Evolutionary conservation across 2,888 invertebrate species (phyloP).

Genomic region (Drosophila subquinaria): DNA sequence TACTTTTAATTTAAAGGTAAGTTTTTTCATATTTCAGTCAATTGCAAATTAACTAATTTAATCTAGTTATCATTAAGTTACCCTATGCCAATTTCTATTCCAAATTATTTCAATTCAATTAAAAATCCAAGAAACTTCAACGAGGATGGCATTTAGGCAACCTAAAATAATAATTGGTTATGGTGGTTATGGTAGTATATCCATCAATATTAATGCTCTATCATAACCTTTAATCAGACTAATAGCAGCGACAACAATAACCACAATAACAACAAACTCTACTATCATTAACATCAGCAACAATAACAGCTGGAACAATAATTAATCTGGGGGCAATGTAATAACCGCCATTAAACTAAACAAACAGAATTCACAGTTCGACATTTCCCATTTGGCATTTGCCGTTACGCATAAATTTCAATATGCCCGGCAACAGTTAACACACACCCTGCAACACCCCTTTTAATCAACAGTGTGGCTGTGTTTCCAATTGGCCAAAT

Average conservation of each 20-base stretch:
- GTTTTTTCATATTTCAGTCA: too few species aligned
- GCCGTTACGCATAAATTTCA: constrained; percentile 68
- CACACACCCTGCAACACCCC: constrained; percentile 2
- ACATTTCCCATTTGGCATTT: constrained; percentile 31
- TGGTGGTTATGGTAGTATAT: background rate
- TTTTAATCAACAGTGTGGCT: constrained; percentile 27
- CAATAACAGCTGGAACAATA: constrained; percentile 49
- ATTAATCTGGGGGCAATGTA: constrained; percentile 69
- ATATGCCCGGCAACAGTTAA: constrained; percentile 46
- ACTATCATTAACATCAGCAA: constrained; percentile 35
- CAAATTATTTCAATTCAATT: background rate
- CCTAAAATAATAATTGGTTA: background rate
- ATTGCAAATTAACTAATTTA: too few species aligned
- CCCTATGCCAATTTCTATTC: too few species aligned
- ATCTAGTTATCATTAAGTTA: too few species aligned
- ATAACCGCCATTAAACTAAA: constrained; percentile 75
- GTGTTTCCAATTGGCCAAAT: constrained; percentile 42
- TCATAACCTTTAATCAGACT: constrained; percentile 54
- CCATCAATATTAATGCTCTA: background rate
- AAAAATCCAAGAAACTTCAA: background rate
- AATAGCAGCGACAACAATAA: constrained; percentile 38
- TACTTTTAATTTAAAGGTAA: too few species aligned
- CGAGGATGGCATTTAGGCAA: background rate
- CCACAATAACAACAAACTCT: constrained; percentile 9
- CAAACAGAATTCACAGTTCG: constrained; percentile 58